Evolutionary conservation across 2,113 vertebrate species (phyloP).

Genomic region (Ochotona curzoniae): DNA sequence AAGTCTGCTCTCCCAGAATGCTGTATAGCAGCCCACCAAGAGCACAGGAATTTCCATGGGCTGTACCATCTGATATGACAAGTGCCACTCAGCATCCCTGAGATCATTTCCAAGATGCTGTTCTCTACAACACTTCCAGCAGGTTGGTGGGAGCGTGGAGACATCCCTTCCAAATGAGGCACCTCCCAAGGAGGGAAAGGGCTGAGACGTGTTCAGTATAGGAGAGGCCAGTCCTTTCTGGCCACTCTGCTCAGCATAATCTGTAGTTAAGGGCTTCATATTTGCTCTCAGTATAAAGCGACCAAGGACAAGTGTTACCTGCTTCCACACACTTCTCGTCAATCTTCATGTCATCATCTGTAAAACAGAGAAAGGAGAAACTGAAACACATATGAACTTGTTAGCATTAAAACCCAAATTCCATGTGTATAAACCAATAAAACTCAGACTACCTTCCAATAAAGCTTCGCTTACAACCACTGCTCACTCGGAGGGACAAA

Average conservation of each 20-base stretch:
- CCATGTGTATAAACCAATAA: background rate
- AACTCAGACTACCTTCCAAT: background rate
- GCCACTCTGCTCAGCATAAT: background rate
- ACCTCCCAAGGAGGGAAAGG: background rate
- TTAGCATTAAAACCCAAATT: background rate
- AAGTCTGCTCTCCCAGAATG: background rate
- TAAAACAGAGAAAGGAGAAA: conserved; percentile 49
- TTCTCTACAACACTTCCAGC: conserved; percentile 18
- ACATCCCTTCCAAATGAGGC: background rate
- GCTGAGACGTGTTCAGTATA: background rate
- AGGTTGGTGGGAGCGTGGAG: background rate
- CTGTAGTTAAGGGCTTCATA: background rate
- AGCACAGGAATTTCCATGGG: background rate
- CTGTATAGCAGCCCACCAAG: background rate
- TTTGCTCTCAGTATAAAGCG: background rate
- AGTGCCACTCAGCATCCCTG: background rate
- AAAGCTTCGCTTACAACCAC: background rate
- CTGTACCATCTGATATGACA: background rate
- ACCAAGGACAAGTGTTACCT: conserved; percentile 86
- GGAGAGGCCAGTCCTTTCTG: background rate
- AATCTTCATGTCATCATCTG: conserved; percentile 94
- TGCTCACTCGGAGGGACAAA: background rate
- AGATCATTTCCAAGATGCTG: background rate
- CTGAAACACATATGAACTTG: conserved; percentile 42
- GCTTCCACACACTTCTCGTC: conserved; percentile 96